These are phyloP conservation scores for Equus przewalskii DNA, from an alignment of 2,113 vertebrate genomes.

Conservation along the genomic window DNA sequence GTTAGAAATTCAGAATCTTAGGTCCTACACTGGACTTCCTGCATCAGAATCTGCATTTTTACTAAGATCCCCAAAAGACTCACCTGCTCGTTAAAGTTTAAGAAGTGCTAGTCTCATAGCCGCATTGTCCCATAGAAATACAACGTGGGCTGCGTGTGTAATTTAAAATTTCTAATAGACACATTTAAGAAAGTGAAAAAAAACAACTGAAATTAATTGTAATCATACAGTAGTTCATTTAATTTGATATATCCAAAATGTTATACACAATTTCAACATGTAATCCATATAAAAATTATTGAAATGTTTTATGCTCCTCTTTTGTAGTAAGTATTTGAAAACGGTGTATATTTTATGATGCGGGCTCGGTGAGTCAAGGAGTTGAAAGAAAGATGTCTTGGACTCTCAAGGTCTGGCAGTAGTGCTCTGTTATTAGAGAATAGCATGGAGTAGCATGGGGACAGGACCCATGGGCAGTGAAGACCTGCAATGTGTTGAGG, in stretches of 20 bases:
- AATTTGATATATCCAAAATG: not conserved
- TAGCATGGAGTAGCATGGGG: no score
- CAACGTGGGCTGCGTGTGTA: not conserved
- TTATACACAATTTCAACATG: not conserved
- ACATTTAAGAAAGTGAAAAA: not conserved
- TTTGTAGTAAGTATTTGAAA: not conserved
- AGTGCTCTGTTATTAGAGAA: no score
- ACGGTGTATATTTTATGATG: not conserved
- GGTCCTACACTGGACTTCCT: not conserved
- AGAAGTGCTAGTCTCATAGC: not conserved
- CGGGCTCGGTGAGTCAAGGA: no score
- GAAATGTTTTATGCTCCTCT: not conserved
- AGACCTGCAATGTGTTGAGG: no score
- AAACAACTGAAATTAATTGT: not conserved
- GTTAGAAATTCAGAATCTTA: not conserved
- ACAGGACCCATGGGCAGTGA: no score
- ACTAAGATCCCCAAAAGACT: not conserved
- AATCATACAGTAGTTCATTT: not conserved
- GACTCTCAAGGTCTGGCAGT: no score
- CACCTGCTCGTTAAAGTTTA: not conserved
- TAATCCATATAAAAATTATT: not conserved
- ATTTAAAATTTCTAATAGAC: not conserved
- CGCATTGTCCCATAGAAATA: not conserved
- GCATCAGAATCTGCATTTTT: not conserved
- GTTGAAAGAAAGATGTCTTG: no score